Conservation (phyloP, 2,797 vertebrate species). For the Vespertilio murinus region DNA sequence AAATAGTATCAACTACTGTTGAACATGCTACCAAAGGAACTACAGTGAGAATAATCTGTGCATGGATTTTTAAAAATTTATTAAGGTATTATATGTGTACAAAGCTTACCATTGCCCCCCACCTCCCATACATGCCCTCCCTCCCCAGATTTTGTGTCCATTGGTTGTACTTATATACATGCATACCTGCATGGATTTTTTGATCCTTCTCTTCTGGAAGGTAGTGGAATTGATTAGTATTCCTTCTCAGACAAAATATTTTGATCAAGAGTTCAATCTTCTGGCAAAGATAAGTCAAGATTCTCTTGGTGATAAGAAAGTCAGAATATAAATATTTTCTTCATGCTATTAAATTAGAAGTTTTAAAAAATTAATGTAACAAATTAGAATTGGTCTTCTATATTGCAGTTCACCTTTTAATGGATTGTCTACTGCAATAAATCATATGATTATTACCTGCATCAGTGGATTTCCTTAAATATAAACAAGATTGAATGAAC, state of each 20-base stretch:
- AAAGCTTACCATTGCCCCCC: too few relatives aligned
- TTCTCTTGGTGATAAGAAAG: background rate
- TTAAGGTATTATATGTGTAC: too few relatives aligned
- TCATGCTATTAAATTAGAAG: background rate
- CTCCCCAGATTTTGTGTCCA: too few relatives aligned
- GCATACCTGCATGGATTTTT: background rate
- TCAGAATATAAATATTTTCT: conserved; percentile 40
- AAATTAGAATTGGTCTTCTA: background rate
- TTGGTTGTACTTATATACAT: too few relatives aligned
- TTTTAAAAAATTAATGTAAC: background rate
- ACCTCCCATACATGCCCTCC: too few relatives aligned
- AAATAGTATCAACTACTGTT: background rate
- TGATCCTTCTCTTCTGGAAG: background rate
- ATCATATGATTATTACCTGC: background rate
- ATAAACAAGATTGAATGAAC: conserved; percentile 37
- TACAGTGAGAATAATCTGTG: conserved; percentile 5
- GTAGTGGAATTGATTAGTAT: background rate
- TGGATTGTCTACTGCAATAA: background rate
- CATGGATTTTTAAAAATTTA: too few relatives aligned
- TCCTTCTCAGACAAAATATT: background rate
- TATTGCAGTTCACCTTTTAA: conserved; percentile 11
- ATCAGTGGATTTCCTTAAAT: background rate
- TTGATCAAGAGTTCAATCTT: background rate
- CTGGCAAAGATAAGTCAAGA: background rate
- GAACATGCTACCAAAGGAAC: background rate